Base-by-base conservation (phyloP, 2,113 vertebrate genomes). In the Addax nasomaculatus region DNA sequence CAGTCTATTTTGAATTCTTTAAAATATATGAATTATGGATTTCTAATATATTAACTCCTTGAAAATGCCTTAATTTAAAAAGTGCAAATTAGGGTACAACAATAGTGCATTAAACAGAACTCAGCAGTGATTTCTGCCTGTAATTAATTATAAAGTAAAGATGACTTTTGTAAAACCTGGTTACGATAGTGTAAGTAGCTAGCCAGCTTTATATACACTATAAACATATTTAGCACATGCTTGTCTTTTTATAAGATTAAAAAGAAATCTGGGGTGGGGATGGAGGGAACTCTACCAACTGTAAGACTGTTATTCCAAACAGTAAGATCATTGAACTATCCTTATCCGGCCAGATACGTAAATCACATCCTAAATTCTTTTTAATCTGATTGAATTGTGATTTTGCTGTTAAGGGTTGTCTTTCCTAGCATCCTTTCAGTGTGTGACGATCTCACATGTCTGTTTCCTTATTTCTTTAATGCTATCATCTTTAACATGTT, bases 401-500 rank as follows among this genome's bases (percentile, higher is more conserved):
- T 89, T 92, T 87, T 85, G 16, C 15, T 90, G 13, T 64, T 60
- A 60, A 87, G 29, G 49, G 2, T 86, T 86, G 4, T 76, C 60
- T 95, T 96, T 96, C 76, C 29, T 85, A 80, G 16, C 15, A 87
- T 88, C 60, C 9, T 7, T 79, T 85, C 49, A 57, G 2, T 55
- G 53, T 57, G 19, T 93, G 67, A 85, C 91, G 17, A 79, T 78
- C 19, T 93, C 36, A 60, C 7, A 4, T 45, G 80, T 92, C 85
- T 97, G 21, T 78, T 95, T 93, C 93, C 21, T 55, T 47, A 73
- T 45, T 95, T 89, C 58, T 96, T 96, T 91, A 45, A 85, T 85
- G 6, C 16, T 89, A 3, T 95, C 47, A 30, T 73, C 86, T 93
- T 96, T 84, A 62, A 93, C 33, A n/a, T 30, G 55, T 49, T 81